phyloP scores from a whole-genome alignment of 2,797 vertebrate species.

The Meda fulgida region DNA sequence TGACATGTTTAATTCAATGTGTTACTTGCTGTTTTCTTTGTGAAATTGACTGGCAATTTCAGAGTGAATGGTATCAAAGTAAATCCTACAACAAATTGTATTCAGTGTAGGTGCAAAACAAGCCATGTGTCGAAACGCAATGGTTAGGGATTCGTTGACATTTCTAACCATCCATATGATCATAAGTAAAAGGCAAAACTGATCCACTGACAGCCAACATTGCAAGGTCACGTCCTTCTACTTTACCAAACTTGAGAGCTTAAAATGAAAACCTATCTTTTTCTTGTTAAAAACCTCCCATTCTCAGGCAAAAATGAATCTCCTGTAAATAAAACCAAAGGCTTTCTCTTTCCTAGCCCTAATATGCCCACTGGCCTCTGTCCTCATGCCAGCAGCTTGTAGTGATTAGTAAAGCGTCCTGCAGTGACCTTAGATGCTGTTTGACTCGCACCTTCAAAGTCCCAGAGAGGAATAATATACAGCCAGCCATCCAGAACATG shows the following conservation, averaged over 20 bases:
- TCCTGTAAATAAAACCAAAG: slow-evolving; percentile 61
- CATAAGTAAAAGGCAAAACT: neutral
- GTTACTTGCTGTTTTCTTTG: neutral
- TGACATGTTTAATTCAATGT: neutral
- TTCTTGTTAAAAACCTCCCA: neutral
- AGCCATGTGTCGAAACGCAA: neutral
- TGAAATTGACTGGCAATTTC: neutral
- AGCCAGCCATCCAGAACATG: slow-evolving; percentile 78
- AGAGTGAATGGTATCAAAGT: neutral
- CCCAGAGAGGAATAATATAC: slow-evolving; percentile 78
- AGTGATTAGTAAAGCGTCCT: slow-evolving; percentile 81
- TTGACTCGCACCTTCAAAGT: slow-evolving; percentile 80
- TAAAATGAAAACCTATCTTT: neutral
- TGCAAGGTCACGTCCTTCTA: neutral
- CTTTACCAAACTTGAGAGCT: neutral
- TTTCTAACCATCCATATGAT: neutral
- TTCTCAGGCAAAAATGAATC: slow-evolving; percentile 70
- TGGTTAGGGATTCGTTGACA: neutral
- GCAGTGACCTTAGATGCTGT: slow-evolving; percentile 78
- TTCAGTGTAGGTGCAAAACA: neutral
- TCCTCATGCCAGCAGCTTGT: slow-evolving; percentile 79
- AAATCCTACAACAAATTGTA: neutral
- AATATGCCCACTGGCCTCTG: slow-evolving; percentile 52
- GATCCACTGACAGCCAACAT: neutral
- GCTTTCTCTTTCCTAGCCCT: neutral